These are phyloP conservation scores for Ciona savignyi DNA, from an alignment of 23 tunicate species.

Conservation along the genomic window DNA sequence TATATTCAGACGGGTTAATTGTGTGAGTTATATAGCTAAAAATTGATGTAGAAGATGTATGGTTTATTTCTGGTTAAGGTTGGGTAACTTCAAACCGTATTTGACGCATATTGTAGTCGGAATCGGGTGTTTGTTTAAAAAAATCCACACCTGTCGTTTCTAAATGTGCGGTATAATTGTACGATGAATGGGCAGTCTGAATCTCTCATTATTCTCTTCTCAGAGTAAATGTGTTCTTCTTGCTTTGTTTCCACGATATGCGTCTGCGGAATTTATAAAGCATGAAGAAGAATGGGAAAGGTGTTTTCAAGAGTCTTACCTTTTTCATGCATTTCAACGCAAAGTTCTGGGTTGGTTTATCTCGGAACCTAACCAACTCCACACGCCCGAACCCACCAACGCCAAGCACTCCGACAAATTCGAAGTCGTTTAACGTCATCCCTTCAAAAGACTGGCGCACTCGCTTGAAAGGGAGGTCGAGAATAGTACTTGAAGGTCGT, in stretches of 20 bases:
- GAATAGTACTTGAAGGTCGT: background rate
- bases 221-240: slow-evolving; percentile 65
- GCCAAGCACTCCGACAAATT: slow-evolving; percentile 38
- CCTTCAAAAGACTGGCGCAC: background rate
- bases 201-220: slow-evolving; percentile 68
- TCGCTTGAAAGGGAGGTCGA: background rate
- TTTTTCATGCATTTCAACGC: slow-evolving; percentile 68
- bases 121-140: background rate
- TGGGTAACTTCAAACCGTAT: too few species aligned
- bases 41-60: too few species aligned
- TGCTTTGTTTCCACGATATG: slow-evolving; percentile 75
- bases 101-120: too few species aligned
- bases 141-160: slow-evolving; percentile 39
- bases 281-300: too few species aligned
- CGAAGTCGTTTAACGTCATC: slow-evolving; percentile 10
- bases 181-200: slow-evolving; percentile 71
- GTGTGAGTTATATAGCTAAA: too few species aligned
- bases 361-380: slow-evolving; percentile 19
- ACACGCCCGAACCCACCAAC: slow-evolving; percentile 62
- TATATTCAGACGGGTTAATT: too few species aligned
- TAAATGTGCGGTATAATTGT: slow-evolving; percentile 52
- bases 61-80: too few species aligned
- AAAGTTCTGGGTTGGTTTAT: background rate
- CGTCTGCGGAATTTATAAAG: slow-evolving; percentile 12
- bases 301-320: too few species aligned